A percentile compares a stretch with the other conserved stretches of the same genome.
These are phyloP conservation scores for Thomomys bottae DNA, from an alignment of 2,113 vertebrate species.

Conservation along the genomic window DNA sequence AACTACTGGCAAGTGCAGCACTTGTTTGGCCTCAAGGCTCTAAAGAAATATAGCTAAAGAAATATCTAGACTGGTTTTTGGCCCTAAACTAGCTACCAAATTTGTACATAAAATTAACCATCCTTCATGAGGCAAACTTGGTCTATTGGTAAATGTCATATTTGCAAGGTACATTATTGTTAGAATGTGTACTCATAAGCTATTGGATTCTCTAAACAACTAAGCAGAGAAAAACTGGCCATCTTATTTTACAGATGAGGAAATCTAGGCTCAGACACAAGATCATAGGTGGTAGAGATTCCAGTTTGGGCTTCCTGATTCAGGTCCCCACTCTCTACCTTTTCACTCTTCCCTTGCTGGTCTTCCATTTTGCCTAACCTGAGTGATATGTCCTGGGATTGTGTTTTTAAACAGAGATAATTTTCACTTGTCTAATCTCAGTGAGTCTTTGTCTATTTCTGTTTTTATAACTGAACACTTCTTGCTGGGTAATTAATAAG, in stretches of 20 bases:
- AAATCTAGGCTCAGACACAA: not conserved
- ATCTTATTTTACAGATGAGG: not conserved
- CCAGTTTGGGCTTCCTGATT: not conserved
- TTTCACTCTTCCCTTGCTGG: not conserved
- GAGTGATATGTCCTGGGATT: not conserved
- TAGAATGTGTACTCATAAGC: not conserved
- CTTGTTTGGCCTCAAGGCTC: not conserved
- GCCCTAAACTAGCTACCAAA: not conserved
- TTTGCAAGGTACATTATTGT: not conserved
- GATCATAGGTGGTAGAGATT: not conserved
- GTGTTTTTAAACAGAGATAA: not conserved
- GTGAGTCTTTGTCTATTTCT: not conserved
- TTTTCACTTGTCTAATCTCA: constrained; percentile 13
- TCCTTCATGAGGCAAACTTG: not conserved
- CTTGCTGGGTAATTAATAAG: not conserved
- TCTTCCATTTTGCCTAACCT: not conserved
- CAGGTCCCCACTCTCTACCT: not conserved
- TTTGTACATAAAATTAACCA: not conserved
- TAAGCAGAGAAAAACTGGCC: not conserved
- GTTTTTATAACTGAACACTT: not conserved
- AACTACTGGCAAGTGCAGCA: too few species aligned
- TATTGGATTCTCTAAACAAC: not conserved
- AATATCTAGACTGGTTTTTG: not conserved
- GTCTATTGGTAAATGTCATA: not conserved
- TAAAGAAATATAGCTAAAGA: not conserved